These are phyloP conservation scores for Ostrea edulis DNA, from an alignment of 1,140 invertebrate species.

Conservation along the genomic window DNA sequence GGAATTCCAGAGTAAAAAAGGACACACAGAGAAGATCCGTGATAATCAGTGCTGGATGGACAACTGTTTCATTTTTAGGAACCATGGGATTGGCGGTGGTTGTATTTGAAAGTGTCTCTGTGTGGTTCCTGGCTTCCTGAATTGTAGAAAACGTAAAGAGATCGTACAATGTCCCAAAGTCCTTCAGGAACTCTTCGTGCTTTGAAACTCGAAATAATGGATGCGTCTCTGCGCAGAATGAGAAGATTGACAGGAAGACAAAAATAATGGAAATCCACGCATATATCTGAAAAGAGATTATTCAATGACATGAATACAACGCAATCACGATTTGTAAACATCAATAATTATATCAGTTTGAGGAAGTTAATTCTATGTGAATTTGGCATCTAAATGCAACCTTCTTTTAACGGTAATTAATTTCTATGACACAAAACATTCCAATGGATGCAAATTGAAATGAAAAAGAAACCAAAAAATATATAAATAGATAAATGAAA, in stretches of 20 bases:
- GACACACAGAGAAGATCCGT: conserved; percentile 74
- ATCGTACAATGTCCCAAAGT: conserved; percentile 66
- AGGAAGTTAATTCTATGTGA: too few species aligned
- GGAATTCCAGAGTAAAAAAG: conserved; percentile 76
- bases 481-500: too few species aligned
- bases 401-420: too few species aligned
- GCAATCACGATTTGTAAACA: too few species aligned
- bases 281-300: conserved; percentile 70
- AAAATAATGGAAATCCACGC: conserved; percentile 76
- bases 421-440: too few species aligned
- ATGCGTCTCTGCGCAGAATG: conserved; percentile 75
- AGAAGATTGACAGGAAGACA: conserved; percentile 76
- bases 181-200: conserved; percentile 50
- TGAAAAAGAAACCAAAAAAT: too few species aligned
- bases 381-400: too few species aligned
- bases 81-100: background rate
- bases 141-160: conserved; percentile 64
- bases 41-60: conserved; percentile 71
- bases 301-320: too few species aligned
- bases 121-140: conserved; percentile 23
- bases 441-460: too few species aligned
- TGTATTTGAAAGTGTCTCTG: background rate
- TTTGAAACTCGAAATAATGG: conserved; percentile 68
- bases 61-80: conserved; percentile 47
- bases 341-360: too few species aligned